A percentile compares a stretch with the other conserved stretches of the same genome.
These are phyloP conservation scores for Stenodema calcarata DNA, from an alignment of 2,888 invertebrate genomes.

Conservation along the genomic window DNA sequence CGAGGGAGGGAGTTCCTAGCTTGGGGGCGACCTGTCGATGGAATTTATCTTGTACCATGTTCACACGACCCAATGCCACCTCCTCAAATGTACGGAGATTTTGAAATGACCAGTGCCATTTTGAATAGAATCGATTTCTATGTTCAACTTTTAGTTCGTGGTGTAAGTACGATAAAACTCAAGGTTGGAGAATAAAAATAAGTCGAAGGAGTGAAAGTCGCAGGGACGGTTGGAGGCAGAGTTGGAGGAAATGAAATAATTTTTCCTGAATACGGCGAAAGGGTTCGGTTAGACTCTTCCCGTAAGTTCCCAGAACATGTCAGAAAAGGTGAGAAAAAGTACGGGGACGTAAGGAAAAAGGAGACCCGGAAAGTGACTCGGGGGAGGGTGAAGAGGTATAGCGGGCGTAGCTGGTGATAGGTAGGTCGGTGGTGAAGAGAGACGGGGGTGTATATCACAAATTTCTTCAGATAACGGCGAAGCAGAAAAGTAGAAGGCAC, in stretches of 20 bases:
- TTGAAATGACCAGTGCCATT: too few relatives aligned
- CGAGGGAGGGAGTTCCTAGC: too few relatives aligned
- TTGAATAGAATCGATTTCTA: too few relatives aligned
- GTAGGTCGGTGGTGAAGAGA: neutral
- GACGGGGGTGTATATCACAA: constrained; percentile 17
- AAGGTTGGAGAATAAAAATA: neutral
- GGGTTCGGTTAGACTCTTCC: constrained; percentile 15
- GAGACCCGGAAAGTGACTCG: neutral
- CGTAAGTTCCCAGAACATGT: constrained; percentile 28
- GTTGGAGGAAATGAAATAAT: constrained; percentile 39
- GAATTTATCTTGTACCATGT: too few relatives aligned
- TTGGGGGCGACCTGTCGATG: too few relatives aligned
- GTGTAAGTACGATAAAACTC: too few relatives aligned
- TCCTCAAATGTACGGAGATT: too few relatives aligned
- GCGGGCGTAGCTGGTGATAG: neutral
- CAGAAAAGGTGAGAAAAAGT: constrained; percentile 38
- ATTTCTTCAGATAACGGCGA: constrained; percentile 28
- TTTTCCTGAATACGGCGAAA: constrained; percentile 26
- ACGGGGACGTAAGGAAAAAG: constrained; percentile 23
- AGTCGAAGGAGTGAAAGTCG: too few relatives aligned
- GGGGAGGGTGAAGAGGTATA: neutral
- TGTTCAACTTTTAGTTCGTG: too few relatives aligned
- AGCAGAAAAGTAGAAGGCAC: constrained; percentile 25
- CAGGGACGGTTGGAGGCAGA: neutral
- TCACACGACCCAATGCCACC: too few relatives aligned